These are phyloP conservation scores for Cataglyphis altisquamis DNA, from an alignment of 2,888 invertebrate genomes.

Conservation along the genomic window DNA sequence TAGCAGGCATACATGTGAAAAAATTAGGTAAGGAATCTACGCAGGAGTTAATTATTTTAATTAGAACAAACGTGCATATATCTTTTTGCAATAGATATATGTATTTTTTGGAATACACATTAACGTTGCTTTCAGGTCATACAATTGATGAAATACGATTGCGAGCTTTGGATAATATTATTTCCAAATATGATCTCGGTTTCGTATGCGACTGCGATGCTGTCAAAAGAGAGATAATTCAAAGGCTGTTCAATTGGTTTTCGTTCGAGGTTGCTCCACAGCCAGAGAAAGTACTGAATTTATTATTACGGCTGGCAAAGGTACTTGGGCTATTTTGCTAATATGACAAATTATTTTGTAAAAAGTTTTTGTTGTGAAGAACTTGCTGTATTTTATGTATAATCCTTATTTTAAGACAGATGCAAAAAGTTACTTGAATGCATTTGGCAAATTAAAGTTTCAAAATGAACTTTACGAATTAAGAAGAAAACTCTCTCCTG, in stretches of 20 bases:
- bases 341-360: slow-evolving; percentile 2
- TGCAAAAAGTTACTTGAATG: slow-evolving; percentile 72
- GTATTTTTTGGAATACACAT: not conserved
- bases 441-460: slow-evolving; percentile 77
- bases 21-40: slow-evolving; percentile 75
- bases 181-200: slow-evolving; percentile 89
- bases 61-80: not conserved
- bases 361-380: slow-evolving; percentile 1
- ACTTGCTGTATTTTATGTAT: not conserved
- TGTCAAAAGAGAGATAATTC: slow-evolving; percentile 88
- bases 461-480: slow-evolving; percentile 78
- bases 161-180: slow-evolving; percentile 87
- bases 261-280: slow-evolving; percentile 87
- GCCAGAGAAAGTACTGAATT: slow-evolving; percentile 88
- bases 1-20: slow-evolving; percentile 78
- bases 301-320: slow-evolving; percentile 88
- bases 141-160: slow-evolving; percentile 88
- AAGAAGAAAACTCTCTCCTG: slow-evolving; percentile 71
- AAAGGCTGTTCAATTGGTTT: slow-evolving; percentile 89
- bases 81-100: not conserved
- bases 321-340: slow-evolving; percentile 83
- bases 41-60: not conserved
- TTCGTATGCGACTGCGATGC: slow-evolving; percentile 89
- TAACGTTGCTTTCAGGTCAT: slow-evolving; percentile 86
- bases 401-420: slow-evolving; percentile 67